A percentile compares a stretch with the other conserved stretches of the same genome.
Conservation (phyloP, 1,140 invertebrate genomes). For the Polyergus mexicanus region DNA sequence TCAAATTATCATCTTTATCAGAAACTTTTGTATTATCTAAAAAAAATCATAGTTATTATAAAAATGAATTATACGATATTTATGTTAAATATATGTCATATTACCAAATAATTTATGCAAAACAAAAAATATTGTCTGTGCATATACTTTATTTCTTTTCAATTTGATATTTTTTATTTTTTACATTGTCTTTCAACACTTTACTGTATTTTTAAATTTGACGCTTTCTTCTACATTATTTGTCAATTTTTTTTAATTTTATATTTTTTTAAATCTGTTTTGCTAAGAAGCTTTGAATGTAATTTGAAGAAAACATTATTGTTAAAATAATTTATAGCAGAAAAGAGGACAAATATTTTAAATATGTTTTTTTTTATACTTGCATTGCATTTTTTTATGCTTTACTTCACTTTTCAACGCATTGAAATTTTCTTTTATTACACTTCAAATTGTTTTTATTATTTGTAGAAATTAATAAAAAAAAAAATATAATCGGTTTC, state of each 20-base stretch:
- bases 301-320: conserved; percentile 5
- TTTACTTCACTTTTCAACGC: not conserved
- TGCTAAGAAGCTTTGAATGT: not conserved
- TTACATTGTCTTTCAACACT: not conserved
- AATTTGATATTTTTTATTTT: no score
- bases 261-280: not conserved
- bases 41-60: not conserved
- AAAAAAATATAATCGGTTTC: not conserved
- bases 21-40: not conserved
- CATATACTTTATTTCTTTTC: no score
- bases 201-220: not conserved
- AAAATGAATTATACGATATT: not conserved
- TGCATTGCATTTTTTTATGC: not conserved
- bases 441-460: not conserved
- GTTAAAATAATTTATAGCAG: not conserved
- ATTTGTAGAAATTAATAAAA: not conserved
- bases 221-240: not conserved
- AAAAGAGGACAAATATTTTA: not conserved
- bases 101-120: no score
- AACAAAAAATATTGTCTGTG: no score
- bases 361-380: not conserved
- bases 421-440: not conserved
- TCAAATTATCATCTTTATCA: not conserved
- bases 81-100: no score
- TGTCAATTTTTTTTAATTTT: not conserved